Evolutionary conservation across 2,113 vertebrate genomes (phyloP), one percentile per base, ranked within the genome.

Genomic region (Callionymus lyra): DNA sequence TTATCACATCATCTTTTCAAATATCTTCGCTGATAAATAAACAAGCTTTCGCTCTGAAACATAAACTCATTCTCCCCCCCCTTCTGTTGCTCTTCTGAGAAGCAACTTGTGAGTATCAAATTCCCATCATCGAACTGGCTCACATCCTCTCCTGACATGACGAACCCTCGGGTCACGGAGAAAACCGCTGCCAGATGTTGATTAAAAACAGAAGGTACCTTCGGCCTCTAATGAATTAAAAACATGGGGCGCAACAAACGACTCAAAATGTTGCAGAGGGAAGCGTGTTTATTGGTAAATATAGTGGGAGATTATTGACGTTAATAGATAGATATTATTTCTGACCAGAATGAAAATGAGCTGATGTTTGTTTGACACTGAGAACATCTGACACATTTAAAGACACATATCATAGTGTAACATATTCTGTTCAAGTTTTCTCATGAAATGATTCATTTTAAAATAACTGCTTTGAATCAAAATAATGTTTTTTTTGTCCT

Each of bases 151-250:
- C 37, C 33, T 15, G 16, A 14, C 79, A 74, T 65, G 16, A 35
- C 46, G 59, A 70, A 77, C 80, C 81, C 76, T 51, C 0, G 55
- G 70, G 66, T 69, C 65, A 68, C 41, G 16, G 56, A 58, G 58
- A 42, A 68, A 82, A 82, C 80, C 74, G 71, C 63, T 81, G 65
- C 77, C 75, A 81, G 74, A 72, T 49, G 50, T 63, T 50, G 35
- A 76, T 60, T 33, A 65, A 44, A 56, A 68, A 45, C 50, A 63
- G 48, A 53, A 53, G 34, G 42, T 18, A 36, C 31, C 38, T 3
- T 37, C 15, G 6, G n/a, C 13, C 12, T 47, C 35, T 10, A 12
- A 32, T 59, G 39, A 62, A 44, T 50, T 38, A 40, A 42, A 10
- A 4, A 9, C 34, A n/a, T n/a, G n/a, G n/a, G 32, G 41, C 18